phyloP scores from a whole-genome alignment of 2,888 invertebrate genomes.

The Polydrusus cervinus region DNA sequence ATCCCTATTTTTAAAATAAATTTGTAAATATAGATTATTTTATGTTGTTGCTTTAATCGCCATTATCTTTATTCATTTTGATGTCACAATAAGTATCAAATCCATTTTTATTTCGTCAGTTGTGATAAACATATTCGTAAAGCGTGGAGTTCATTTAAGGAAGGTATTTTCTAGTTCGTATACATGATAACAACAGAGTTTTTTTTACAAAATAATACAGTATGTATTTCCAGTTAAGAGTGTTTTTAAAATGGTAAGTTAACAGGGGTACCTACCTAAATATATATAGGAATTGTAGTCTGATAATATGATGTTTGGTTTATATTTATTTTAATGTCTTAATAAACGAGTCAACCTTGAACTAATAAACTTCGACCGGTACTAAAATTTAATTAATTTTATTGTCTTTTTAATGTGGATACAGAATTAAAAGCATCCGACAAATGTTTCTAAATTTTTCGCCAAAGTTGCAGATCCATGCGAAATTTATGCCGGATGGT shows the following conservation, averaged over 20 bases:
- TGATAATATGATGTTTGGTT: neutral
- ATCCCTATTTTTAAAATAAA: too few species aligned
- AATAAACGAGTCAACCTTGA: neutral
- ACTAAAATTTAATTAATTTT: too few species aligned
- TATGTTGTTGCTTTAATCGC: neutral
- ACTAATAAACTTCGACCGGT: neutral
- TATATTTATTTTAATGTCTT: neutral
- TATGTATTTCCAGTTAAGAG: conserved; percentile 2
- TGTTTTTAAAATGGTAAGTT: conserved; percentile 17
- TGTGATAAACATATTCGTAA: conserved; percentile 6
- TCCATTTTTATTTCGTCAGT: conserved; percentile 18
- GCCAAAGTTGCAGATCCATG: too few species aligned
- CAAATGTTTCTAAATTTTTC: too few species aligned
- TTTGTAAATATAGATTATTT: too few species aligned
- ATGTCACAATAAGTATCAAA: conserved; percentile 19
- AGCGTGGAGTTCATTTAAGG: neutral
- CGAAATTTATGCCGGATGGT: too few species aligned
- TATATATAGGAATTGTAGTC: neutral
- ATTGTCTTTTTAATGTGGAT: too few species aligned
- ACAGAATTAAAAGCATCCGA: too few species aligned
- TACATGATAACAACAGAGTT: neutral
- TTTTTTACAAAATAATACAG: neutral
- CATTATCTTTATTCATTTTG: conserved; percentile 19
- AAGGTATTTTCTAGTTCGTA: neutral
- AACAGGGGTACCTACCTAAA: neutral